Percentiles rank a stretch among this genome's conserved stretches.
These are phyloP conservation scores for Acrocephalus arundinaceus DNA, from an alignment of 2,113 vertebrate genomes.

Conservation along the genomic window DNA sequence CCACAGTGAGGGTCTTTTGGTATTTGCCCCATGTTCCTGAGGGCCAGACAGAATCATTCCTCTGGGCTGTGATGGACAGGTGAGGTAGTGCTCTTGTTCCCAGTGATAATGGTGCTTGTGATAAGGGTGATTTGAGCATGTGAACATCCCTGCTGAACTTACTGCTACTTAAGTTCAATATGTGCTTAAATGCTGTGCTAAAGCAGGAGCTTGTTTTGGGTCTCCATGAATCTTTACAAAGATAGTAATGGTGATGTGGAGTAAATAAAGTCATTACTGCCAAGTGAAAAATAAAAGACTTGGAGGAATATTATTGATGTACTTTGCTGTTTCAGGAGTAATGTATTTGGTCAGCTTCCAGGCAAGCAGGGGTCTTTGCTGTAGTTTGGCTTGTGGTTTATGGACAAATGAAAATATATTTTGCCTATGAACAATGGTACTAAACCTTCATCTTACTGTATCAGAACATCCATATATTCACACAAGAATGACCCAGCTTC, in stretches of 20 bases:
- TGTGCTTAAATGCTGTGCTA: neutral
- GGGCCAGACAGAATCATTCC: neutral
- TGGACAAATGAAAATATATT: neutral
- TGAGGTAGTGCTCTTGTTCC: neutral
- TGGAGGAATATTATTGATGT: slow-evolving; percentile 26
- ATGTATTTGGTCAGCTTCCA: slow-evolving; percentile 35
- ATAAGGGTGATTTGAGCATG: neutral
- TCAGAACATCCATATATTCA: neutral
- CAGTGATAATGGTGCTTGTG: neutral
- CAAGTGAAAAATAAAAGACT: slow-evolving; percentile 1
- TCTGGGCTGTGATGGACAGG: neutral
- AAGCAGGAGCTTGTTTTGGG: neutral
- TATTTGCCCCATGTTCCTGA: neutral
- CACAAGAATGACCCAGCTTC: neutral
- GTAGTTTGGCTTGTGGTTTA: neutral
- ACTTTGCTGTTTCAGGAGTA: slow-evolving; percentile 4
- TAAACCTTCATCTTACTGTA: neutral
- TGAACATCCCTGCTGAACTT: neutral
- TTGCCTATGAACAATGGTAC: neutral
- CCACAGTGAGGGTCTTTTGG: neutral
- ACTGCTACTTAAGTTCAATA: neutral
- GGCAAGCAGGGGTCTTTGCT: neutral
- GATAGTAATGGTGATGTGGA: neutral
- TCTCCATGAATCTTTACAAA: neutral
- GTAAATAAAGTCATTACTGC: neutral